Evolutionary conservation across 1,140 invertebrate species (phyloP).

Genomic region (Drosophila athabasca): DNA sequence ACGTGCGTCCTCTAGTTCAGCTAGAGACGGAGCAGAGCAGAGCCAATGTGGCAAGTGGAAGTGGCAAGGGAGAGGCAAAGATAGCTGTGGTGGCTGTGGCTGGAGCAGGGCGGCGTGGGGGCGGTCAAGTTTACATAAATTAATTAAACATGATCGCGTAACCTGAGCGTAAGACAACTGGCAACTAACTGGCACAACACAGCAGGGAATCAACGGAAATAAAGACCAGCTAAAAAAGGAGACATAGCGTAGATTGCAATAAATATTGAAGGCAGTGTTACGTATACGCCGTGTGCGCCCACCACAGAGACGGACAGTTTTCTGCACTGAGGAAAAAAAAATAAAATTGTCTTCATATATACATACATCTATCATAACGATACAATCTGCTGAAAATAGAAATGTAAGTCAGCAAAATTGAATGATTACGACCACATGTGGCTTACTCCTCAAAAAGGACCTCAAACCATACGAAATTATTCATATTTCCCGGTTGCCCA

Average conservation of each 20-base stretch:
- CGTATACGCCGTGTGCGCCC: constrained; percentile 52
- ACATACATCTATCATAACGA: too few species aligned
- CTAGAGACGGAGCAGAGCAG: neutral
- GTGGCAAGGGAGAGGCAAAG: constrained; percentile 20
- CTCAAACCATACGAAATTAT: too few species aligned
- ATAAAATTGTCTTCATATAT: too few species aligned
- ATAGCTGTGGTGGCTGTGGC: neutral
- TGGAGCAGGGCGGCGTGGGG: constrained; percentile 15
- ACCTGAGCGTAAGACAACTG: constrained; percentile 54
- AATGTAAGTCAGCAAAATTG: too few species aligned
- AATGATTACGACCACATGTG: too few species aligned
- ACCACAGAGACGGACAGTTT: neutral
- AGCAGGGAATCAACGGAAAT: constrained; percentile 33
- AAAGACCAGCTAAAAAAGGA: constrained; percentile 19
- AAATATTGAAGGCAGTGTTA: constrained; percentile 42
- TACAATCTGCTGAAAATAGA: too few species aligned
- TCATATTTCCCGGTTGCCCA: too few species aligned
- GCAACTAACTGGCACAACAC: constrained; percentile 18
- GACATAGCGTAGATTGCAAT: constrained; percentile 20
- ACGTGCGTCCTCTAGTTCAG: constrained; percentile 33
- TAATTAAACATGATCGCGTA: constrained; percentile 74
- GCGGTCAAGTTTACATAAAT: constrained; percentile 73
- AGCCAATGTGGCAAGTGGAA: constrained; percentile 15
- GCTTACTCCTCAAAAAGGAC: too few species aligned
- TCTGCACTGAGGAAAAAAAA: constrained; percentile 4